These are phyloP conservation scores for Dendrolimus houi DNA, from an alignment of 2,888 invertebrate species.

Conservation along the genomic window DNA sequence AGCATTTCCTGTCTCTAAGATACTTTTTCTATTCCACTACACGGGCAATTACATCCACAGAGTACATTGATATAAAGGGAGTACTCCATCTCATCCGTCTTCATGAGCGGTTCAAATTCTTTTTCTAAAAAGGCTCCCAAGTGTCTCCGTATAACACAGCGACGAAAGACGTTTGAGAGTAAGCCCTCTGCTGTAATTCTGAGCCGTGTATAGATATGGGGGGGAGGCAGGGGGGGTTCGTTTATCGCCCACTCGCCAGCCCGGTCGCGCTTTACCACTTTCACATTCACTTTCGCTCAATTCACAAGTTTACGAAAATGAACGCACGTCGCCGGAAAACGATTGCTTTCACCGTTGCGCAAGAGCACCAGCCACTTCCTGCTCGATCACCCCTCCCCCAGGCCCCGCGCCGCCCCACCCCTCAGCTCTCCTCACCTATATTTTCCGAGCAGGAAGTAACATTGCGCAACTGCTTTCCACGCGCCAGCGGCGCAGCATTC, in stretches of 20 bases:
- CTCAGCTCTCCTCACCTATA: conserved; percentile 62
- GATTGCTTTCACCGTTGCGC: conserved; percentile 66
- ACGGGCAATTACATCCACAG: too few relatives aligned
- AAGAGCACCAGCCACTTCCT: conserved; percentile 58
- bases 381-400: conserved; percentile 25
- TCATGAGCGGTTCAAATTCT: too few relatives aligned
- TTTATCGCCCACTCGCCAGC: background rate
- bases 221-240: background rate
- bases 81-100: too few relatives aligned
- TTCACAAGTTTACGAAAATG: conserved; percentile 73
- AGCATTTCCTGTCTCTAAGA: too few relatives aligned
- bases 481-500: conserved; percentile 12
- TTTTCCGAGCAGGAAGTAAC: conserved; percentile 60
- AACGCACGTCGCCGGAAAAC: conserved; percentile 67
- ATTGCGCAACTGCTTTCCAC: conserved; percentile 59
- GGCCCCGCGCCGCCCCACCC: conserved; percentile 13
- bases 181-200: too few relatives aligned
- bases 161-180: too few relatives aligned
- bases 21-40: too few relatives aligned
- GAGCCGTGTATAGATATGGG: too few relatives aligned
- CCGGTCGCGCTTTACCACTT: conserved; percentile 26
- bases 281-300: conserved; percentile 69
- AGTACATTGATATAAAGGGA: too few relatives aligned
- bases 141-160: too few relatives aligned
- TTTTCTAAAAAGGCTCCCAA: too few relatives aligned